Percentiles rank a stretch among this genome's conserved stretches.
These are phyloP conservation scores for Moxostoma hubbsi DNA, from an alignment of 2,797 vertebrate species.

Conservation along the genomic window DNA sequence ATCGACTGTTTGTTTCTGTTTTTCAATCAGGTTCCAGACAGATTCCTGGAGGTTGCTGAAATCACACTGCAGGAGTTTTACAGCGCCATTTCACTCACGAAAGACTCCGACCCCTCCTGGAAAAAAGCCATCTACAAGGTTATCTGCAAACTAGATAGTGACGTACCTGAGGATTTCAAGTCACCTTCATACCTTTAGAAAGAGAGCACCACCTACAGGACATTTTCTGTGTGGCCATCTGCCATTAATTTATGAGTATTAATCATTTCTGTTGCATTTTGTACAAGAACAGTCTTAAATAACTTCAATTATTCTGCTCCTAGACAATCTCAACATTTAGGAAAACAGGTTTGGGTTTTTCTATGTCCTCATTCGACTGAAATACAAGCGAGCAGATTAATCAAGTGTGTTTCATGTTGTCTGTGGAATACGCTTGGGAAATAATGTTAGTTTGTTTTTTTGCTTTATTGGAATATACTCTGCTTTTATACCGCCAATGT, in stretches of 20 bases:
- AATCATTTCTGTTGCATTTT: neutral
- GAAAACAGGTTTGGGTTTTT: neutral
- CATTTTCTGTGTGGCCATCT: neutral
- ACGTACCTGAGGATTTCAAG: conserved; percentile 92
- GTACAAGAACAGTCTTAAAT: too few species aligned
- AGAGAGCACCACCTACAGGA: neutral
- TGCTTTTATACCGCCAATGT: conserved; percentile 21
- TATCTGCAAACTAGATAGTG: conserved; percentile 95
- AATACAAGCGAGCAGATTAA: neutral
- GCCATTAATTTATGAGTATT: neutral
- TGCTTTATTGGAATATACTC: conserved; percentile 7
- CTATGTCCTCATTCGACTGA: neutral
- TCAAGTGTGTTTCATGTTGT: conserved; percentile 1
- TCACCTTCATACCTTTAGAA: conserved; percentile 83
- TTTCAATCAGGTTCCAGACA: conserved; percentile 85
- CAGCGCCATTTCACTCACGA: conserved; percentile 85
- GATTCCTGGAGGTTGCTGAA: conserved; percentile 92
- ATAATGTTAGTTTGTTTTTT: conserved; percentile 3
- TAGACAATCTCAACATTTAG: neutral
- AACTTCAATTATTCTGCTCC: neutral
- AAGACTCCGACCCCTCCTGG: conserved; percentile 95
- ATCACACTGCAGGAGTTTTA: conserved; percentile 94
- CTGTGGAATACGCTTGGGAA: neutral
- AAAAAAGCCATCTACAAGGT: conserved; percentile 99
- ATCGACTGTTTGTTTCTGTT: neutral